A percentile compares a stretch with the other conserved stretches of the same genome.
phyloP scores from a whole-genome alignment of 2,113 vertebrate genomes.

The Neodontobutis hainanensis region DNA sequence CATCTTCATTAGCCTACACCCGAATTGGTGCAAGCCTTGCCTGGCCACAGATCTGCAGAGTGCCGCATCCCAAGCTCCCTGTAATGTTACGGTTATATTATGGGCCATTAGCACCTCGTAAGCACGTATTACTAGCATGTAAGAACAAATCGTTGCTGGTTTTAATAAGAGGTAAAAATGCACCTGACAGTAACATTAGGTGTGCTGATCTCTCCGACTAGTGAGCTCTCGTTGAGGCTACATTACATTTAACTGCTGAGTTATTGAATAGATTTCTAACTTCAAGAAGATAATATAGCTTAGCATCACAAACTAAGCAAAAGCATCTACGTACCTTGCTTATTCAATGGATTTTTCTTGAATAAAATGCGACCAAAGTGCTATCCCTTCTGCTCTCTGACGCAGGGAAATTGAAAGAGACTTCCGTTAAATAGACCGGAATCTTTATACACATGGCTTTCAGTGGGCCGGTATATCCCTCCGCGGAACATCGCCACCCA shows the following conservation, averaged over 20 bases:
- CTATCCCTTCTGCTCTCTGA: conserved; percentile 73
- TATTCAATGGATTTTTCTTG: conserved; percentile 75
- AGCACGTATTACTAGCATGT: neutral
- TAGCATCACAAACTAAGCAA: accelerated
- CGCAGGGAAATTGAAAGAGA: conserved; percentile 77
- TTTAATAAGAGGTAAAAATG: neutral
- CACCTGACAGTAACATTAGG: neutral
- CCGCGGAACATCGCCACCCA: conserved; percentile 62
- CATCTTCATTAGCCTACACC: conserved; percentile 51
- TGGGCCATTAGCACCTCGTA: neutral
- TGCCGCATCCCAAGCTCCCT: conserved; percentile 30
- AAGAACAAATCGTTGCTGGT: accelerated
- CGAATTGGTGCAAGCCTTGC: conserved; percentile 37
- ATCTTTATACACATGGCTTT: conserved; percentile 77
- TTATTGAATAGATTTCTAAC: neutral
- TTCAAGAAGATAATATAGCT: accelerated
- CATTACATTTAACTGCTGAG: neutral
- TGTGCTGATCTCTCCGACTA: conserved; percentile 29
- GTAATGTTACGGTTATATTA: neutral
- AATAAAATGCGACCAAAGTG: conserved; percentile 74
- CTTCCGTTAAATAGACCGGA: conserved; percentile 70
- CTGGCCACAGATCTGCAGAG: conserved; percentile 24
- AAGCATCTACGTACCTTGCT: conserved; percentile 63
- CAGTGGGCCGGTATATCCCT: conserved; percentile 72
- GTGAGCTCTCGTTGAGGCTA: conserved; percentile 1